Evolutionary conservation across 1,140 invertebrate genomes (phyloP).

Genomic region (Leguminivora glycinivorella): DNA sequence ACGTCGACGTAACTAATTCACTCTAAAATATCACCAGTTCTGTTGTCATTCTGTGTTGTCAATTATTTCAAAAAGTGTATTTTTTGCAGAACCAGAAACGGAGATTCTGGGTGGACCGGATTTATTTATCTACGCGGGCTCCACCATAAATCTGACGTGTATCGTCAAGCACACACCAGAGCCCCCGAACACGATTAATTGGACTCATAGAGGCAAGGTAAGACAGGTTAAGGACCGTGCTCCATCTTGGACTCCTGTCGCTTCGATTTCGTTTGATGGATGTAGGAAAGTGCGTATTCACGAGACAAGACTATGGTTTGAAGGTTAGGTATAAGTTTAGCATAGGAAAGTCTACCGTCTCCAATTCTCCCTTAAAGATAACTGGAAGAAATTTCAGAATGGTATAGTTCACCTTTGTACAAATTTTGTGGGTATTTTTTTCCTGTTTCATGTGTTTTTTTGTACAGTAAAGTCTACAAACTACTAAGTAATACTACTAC

Average conservation of each 20-base stretch:
- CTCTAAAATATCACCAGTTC: too few species aligned
- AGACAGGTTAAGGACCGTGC: slow-evolving; percentile 39
- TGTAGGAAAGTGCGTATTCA: neutral
- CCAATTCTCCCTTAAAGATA: too few species aligned
- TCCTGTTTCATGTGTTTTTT: too few species aligned
- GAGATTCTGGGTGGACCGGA: slow-evolving; percentile 90
- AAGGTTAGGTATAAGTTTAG: too few species aligned
- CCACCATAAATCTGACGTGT: slow-evolving; percentile 93
- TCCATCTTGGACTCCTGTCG: neutral
- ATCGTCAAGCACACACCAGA: slow-evolving; percentile 89
- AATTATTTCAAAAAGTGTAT: neutral
- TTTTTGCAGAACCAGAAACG: slow-evolving; percentile 88
- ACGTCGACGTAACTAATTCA: too few species aligned
- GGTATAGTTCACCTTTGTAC: too few species aligned
- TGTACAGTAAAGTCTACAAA: too few species aligned
- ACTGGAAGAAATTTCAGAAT: too few species aligned
- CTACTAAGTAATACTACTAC: too few species aligned
- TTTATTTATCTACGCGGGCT: slow-evolving; percentile 90
- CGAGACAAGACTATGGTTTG: too few species aligned
- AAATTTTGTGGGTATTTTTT: too few species aligned
- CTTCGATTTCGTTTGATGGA: slow-evolving; percentile 2
- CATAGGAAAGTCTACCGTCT: too few species aligned
- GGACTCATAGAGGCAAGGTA: slow-evolving; percentile 90
- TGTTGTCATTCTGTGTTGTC: neutral
- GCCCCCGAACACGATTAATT: slow-evolving; percentile 87